These are phyloP conservation scores for Anarhynchus alexandrinus DNA, from an alignment of 2,113 vertebrate species.

Conservation along the genomic window DNA sequence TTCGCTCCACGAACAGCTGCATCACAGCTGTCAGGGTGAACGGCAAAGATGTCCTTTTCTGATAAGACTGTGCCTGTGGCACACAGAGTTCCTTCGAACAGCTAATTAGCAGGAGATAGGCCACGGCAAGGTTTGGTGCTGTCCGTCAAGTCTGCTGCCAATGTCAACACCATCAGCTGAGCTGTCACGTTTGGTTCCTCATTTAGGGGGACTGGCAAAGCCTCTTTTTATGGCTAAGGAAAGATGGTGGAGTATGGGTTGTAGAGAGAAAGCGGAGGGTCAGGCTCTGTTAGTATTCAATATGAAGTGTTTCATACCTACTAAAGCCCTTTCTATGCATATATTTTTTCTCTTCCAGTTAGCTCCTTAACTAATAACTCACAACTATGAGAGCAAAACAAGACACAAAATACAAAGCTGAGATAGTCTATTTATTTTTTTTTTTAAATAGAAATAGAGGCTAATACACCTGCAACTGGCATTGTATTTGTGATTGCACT, in stretches of 20 bases:
- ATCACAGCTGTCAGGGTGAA: slow-evolving; percentile 71
- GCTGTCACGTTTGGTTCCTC: slow-evolving; percentile 84
- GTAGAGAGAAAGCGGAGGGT: background rate
- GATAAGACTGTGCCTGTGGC: slow-evolving; percentile 78
- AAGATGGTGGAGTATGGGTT: slow-evolving; percentile 23
- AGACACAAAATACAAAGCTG: background rate
- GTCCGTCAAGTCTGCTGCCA: slow-evolving; percentile 84
- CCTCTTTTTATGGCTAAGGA: background rate
- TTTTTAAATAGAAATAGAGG: background rate
- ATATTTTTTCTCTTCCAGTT: background rate
- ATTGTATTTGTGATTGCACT: background rate
- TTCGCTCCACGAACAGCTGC: slow-evolving; percentile 41
- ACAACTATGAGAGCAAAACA: background rate
- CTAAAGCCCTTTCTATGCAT: background rate
- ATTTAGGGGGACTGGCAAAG: slow-evolving; percentile 76
- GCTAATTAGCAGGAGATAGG: slow-evolving; percentile 85
- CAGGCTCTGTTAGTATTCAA: background rate
- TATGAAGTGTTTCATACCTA: background rate
- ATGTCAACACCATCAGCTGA: slow-evolving; percentile 81
- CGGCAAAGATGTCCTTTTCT: slow-evolving; percentile 75
- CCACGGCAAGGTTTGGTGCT: slow-evolving; percentile 77
- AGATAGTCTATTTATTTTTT: background rate
- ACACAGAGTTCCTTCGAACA: slow-evolving; percentile 79
- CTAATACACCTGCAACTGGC: background rate
- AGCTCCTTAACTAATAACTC: background rate